These are phyloP conservation scores for Trichomycterus rosablanca DNA, from an alignment of 2,113 vertebrate species.

Conservation along the genomic window DNA sequence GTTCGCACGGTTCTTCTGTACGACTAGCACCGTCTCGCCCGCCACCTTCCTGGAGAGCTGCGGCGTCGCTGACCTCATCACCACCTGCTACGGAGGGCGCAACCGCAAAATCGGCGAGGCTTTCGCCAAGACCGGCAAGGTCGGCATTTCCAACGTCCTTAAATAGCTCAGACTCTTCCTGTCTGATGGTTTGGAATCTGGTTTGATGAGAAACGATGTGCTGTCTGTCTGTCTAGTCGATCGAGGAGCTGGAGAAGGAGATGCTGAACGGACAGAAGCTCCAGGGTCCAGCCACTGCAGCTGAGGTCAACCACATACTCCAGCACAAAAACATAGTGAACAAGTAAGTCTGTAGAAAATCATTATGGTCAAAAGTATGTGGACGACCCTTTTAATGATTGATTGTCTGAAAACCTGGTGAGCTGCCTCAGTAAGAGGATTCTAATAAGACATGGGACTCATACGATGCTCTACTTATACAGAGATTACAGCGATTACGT, in stretches of 20 bases:
- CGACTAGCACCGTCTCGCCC: constrained; percentile 67
- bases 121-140: constrained; percentile 87
- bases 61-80: constrained; percentile 91
- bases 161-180: not conserved
- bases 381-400: not conserved
- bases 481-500: no score
- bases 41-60: constrained; percentile 96
- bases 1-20: constrained; percentile 86
- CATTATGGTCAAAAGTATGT: no score
- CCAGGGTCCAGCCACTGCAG: constrained; percentile 89
- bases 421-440: no score
- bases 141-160: constrained; percentile 36
- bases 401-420: no score
- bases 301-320: constrained; percentile 82
- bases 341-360: constrained; percentile 79
- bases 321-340: constrained; percentile 78
- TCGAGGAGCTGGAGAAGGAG: constrained; percentile 92
- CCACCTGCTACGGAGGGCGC: constrained; percentile 90
- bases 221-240: constrained; percentile 66
- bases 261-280: constrained; percentile 96
- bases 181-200: not conserved
- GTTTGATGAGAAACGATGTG: not conserved
- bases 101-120: constrained; percentile 92
- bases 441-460: no score
- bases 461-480: no score